These are phyloP conservation scores for Piprites chloris DNA, from an alignment of 2,113 vertebrate genomes.

Conservation along the genomic window DNA sequence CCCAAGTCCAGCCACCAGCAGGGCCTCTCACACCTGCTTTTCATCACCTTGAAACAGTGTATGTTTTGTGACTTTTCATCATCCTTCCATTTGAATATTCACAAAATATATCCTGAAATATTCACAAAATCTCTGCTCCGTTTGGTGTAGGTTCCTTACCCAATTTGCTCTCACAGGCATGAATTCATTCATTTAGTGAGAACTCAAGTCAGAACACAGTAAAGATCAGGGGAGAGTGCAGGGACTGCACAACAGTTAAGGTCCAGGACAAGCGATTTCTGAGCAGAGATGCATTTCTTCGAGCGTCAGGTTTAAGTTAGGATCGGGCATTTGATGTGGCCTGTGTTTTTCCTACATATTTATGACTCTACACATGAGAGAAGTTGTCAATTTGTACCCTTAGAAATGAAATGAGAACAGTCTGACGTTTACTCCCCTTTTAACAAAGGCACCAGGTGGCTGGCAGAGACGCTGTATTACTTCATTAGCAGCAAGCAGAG, in stretches of 20 bases:
- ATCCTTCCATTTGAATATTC: background rate
- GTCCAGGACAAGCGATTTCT: background rate
- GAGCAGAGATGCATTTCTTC: background rate
- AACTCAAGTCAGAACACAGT: background rate
- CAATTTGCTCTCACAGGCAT: background rate
- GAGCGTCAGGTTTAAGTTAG: background rate
- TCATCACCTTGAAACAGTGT: background rate
- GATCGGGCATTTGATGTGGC: background rate
- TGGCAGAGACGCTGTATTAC: background rate
- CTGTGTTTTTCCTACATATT: constrained; percentile 2
- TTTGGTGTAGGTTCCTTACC: background rate
- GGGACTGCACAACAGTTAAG: too few relatives aligned
- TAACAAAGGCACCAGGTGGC: constrained; percentile 41
- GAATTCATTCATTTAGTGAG: background rate
- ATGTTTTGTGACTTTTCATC: background rate
- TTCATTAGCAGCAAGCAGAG: constrained; percentile 33
- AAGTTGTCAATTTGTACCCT: background rate
- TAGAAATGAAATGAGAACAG: background rate
- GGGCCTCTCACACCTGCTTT: background rate
- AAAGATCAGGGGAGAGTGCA: background rate
- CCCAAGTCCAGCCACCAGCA: background rate
- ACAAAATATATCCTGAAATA: background rate
- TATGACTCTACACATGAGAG: background rate
- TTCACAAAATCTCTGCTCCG: background rate
- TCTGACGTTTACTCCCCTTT: background rate